Evolutionary conservation across 2,888 invertebrate genomes (phyloP).

Genomic region (Zele albiditarsus): DNA sequence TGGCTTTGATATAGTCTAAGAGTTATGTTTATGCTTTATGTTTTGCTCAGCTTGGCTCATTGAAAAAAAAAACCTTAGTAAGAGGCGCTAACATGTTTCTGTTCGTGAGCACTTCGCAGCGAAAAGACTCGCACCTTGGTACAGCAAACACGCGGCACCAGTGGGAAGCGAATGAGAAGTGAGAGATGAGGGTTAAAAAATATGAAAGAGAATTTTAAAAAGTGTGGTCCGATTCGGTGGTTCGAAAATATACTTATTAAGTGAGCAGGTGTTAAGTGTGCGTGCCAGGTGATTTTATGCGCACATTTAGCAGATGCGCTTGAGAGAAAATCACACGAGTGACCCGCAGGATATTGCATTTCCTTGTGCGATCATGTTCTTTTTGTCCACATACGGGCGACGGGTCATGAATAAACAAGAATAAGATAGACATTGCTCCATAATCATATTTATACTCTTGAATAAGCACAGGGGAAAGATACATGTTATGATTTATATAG

Average conservation of each 20-base stretch:
- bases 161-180: neutral
- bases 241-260: constrained; percentile 20
- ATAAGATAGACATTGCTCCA: neutral
- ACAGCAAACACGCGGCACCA: neutral
- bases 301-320: constrained; percentile 21
- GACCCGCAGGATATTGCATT: constrained; percentile 34
- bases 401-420: neutral
- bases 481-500: neutral
- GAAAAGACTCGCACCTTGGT: neutral
- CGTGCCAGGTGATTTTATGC: constrained; percentile 32
- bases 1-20: neutral
- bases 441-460: neutral
- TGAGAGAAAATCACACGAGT: constrained; percentile 22
- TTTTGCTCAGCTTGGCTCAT: neutral
- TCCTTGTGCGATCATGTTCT: neutral
- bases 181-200: constrained; percentile 1
- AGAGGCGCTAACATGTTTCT: neutral
- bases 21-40: neutral
- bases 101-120: neutral
- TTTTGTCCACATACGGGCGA: constrained; percentile 18
- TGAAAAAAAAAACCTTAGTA: neutral
- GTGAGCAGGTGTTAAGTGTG: constrained; percentile 33
- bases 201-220: neutral
- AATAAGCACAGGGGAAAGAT: neutral
- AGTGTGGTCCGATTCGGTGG: neutral